A percentile compares a stretch with the other conserved stretches of the same genome.
These are phyloP conservation scores for Cheumatopsyche charites DNA, from an alignment of 1,140 invertebrate species.

Conservation along the genomic window DNA sequence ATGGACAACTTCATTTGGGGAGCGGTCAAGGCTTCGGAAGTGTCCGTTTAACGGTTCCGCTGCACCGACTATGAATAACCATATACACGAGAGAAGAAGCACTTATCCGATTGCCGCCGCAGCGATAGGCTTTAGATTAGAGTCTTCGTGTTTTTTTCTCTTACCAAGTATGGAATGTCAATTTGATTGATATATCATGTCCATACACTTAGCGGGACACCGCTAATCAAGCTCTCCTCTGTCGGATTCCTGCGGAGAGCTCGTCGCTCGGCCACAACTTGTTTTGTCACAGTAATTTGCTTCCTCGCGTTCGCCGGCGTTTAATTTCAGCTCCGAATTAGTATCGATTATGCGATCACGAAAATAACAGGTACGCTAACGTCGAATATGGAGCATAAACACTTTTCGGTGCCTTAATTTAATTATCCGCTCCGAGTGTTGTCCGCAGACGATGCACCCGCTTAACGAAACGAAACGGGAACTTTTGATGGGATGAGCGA, in stretches of 20 bases:
- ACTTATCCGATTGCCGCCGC: constrained; percentile 11
- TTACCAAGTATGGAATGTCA: constrained; percentile 34
- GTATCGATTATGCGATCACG: constrained; percentile 20
- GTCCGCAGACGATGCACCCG: background rate
- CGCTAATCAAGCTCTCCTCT: constrained; percentile 36
- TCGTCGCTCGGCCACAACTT: constrained; percentile 34
- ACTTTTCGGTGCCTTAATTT: background rate
- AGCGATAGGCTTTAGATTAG: constrained; percentile 9
- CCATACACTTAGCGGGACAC: constrained; percentile 38
- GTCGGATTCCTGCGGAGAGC: constrained; percentile 32
- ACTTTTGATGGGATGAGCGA: constrained; percentile 19
- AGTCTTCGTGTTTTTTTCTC: background rate
- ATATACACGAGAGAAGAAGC: background rate
- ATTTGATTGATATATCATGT: constrained; percentile 40
- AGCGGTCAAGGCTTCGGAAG: constrained; percentile 17
- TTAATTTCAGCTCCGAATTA: constrained; percentile 13
- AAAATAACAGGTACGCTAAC: constrained; percentile 20
- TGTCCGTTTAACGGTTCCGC: constrained; percentile 6
- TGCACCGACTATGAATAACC: constrained; percentile 6
- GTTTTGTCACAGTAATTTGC: constrained; percentile 37
- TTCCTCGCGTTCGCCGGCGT: constrained; percentile 16
- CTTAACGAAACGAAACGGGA: background rate
- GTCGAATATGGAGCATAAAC: constrained; percentile 3
- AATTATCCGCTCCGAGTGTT: constrained; percentile 6
- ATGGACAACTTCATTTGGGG: constrained; percentile 14